Base-by-base conservation (phyloP, 2,797 vertebrate species). In the Bovichtus variegatus region DNA sequence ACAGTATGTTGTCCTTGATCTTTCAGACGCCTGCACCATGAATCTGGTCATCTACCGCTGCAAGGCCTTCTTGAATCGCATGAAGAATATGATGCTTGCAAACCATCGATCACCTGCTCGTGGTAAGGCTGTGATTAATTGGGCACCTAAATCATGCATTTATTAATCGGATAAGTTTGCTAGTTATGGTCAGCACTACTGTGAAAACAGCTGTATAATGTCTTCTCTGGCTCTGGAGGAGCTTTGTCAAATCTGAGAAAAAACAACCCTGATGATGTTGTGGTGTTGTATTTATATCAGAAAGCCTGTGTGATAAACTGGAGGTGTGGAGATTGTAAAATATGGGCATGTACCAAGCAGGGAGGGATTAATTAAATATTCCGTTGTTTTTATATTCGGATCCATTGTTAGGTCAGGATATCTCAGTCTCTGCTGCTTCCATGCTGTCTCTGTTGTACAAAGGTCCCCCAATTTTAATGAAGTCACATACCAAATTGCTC, bases 11-110 rank as follows among this genome's bases (percentile, higher is more conserved):
- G 11, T 63, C 31, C 9, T 15, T 72, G 9, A 55, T 51, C 19
- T 72, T 71, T 43, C 61, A 95, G 94, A 93, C 16, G 91, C 94
- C 61, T 76, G 84, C 74, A 84, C 84, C 51, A 81, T 94, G 80
- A 94, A 93, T 66, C 87, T 95, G 81, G 41, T 94, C 43, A 87
- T 95, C 83, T 94, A 93, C 66, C 94, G 92, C 74, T 95, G 93
- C 89, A 94, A 91, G 84, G 93, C 89, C 36, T 94, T 94, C 84
- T 65, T 94, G 47, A 92, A 89, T 47, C 91, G 90, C n/a, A 71
- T 95, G 86, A 94, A 85, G 88, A 94, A 81, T 4, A 71, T 43
- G 50, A 86, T 94, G 66, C 67, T 76, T 11, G 54, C 83, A 63
- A 84, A 80, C n/a, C 89, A 69, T 4, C 71, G 3, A 2, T 55